These are phyloP conservation scores for Drosophila repleta DNA, from an alignment of 1,140 invertebrate genomes.

Conservation along the genomic window DNA sequence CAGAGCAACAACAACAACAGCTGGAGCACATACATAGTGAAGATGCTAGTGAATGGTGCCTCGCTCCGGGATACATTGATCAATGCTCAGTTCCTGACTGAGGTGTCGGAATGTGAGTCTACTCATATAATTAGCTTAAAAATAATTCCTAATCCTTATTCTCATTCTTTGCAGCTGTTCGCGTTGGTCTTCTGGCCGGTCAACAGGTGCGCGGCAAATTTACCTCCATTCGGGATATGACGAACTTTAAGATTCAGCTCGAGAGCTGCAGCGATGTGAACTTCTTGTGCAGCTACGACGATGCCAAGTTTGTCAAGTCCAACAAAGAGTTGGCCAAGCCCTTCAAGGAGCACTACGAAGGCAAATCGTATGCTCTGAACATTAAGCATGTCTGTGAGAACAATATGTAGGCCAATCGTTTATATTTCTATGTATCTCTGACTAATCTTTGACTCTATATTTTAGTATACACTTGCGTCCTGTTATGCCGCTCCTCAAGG, in stretches of 20 bases:
- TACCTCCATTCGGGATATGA: constrained; percentile 70
- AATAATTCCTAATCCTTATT: not conserved
- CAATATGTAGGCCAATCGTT: constrained; percentile 65
- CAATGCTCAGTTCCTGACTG: constrained; percentile 61
- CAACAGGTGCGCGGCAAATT: constrained; percentile 78
- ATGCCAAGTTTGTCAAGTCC: constrained; percentile 76
- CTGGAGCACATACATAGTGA: constrained; percentile 52
- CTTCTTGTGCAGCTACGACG: constrained; percentile 75
- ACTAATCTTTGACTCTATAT: not conserved
- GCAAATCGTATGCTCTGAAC: constrained; percentile 73
- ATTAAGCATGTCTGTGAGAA: constrained; percentile 78
- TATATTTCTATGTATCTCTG: not conserved
- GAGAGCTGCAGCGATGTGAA: constrained; percentile 63
- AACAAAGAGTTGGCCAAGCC: constrained; percentile 68
- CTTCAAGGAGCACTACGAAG: constrained; percentile 76
- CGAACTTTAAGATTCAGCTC: constrained; percentile 74
- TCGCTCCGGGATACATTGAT: constrained; percentile 64
- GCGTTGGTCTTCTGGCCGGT: constrained; percentile 66
- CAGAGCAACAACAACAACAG: constrained; percentile 16
- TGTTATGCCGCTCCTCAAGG: constrained; percentile 72
- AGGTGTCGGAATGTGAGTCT: constrained; percentile 61
- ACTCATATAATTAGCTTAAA: no score
- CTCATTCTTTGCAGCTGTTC: constrained; percentile 51
- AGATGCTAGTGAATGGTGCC: constrained; percentile 65
- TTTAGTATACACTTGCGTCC: constrained; percentile 71